Evolutionary conservation across 2,888 invertebrate species (phyloP).

Genomic region (Agriopis aurantiaria): DNA sequence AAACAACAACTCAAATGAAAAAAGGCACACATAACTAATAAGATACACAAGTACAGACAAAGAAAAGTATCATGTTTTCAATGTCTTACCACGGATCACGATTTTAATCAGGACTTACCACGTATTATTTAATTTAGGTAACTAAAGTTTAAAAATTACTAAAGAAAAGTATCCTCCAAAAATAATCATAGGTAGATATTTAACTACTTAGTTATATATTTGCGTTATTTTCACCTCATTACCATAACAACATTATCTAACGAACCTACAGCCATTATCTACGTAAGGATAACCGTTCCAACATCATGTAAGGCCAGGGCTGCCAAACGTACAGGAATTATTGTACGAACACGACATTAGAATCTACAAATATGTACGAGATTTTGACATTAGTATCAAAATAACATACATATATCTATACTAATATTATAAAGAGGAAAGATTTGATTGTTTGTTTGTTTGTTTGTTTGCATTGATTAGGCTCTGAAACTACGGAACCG

Average conservation of each 20-base stretch:
- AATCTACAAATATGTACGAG: neutral
- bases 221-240: slow-evolving; percentile 17
- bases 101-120: too few relatives aligned
- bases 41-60: neutral
- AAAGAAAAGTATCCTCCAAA: neutral
- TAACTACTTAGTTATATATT: neutral
- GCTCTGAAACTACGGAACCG: too few relatives aligned
- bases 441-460: too few relatives aligned
- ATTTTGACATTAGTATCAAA: too few relatives aligned
- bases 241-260: slow-evolving; percentile 29
- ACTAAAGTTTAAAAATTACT: too few relatives aligned
- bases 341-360: neutral
- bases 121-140: too few relatives aligned
- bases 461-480: too few relatives aligned
- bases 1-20: too few relatives aligned
- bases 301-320: slow-evolving; percentile 2
- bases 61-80: neutral
- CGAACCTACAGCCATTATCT: slow-evolving; percentile 27
- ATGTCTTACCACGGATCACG: too few relatives aligned
- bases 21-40: neutral
- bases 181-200: neutral
- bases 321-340: neutral
- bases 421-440: too few relatives aligned
- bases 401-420: too few relatives aligned
- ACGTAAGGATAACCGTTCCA: slow-evolving; percentile 23